Percentiles rank a stretch among this genome's conserved stretches.
Conservation (phyloP, 1,140 invertebrate species). For the Dendrolimus kikuchii region DNA sequence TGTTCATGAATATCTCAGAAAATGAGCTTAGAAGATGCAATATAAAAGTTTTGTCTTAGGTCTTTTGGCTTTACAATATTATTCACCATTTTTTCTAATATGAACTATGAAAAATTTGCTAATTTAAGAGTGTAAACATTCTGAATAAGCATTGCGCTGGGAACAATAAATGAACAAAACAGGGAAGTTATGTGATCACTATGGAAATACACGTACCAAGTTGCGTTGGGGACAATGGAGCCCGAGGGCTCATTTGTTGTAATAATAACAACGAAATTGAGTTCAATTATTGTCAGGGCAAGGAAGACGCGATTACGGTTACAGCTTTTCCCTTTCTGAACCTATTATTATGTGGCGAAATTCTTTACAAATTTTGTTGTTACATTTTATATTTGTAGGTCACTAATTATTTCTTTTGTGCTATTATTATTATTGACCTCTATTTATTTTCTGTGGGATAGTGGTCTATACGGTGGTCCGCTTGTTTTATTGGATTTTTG, state of each 20-base stretch:
- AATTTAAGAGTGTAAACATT: no score
- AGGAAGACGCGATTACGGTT: slow-evolving; percentile 7
- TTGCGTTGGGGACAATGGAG: slow-evolving; percentile 4
- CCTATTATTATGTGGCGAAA: slow-evolving; percentile 14
- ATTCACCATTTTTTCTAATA: no score
- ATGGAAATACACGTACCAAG: slow-evolving; percentile 10
- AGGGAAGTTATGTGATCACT: slow-evolving; percentile 14
- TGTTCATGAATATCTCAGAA: no score
- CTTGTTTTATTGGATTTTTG: no score
- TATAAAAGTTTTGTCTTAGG: no score
- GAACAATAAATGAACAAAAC: slow-evolving; percentile 3
- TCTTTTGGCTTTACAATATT: no score
- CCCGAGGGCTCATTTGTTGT: slow-evolving; percentile 18
- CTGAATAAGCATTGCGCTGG: no score
- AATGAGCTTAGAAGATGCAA: no score
- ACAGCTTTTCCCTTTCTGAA: background rate
- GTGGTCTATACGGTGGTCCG: no score
- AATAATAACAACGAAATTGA: slow-evolving; percentile 28
- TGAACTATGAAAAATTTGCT: no score
- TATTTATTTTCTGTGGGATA: slow-evolving; percentile 5
- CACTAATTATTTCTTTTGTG: slow-evolving; percentile 4
- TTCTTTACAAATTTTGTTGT: no score
- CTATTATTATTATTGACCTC: slow-evolving; percentile 11
- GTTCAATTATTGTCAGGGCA: slow-evolving; percentile 31
- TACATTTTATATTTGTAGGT: no score